Base-by-base conservation (phyloP, 2,888 invertebrate genomes). In the Ceraclea dissimilis region DNA sequence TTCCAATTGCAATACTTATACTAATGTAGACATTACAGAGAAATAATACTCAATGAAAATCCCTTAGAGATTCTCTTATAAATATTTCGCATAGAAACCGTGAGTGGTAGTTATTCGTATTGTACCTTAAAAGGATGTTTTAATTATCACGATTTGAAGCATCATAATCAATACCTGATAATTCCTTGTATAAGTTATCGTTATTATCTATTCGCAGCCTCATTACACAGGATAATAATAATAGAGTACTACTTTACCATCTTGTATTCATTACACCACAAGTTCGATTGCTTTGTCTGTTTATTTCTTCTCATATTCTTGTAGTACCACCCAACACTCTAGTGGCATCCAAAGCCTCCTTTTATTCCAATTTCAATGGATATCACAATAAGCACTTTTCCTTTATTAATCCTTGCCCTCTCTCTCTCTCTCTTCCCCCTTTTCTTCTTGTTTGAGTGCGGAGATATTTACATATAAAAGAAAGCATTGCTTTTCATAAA, bases 331-430 rank as follows among this genome's bases (percentile, higher is more conserved):
- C 13, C 39, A 39, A 16, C 39, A 39, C 39, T 39, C 16, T 13
- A 39, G 39, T 39, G 39, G 39, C 39, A 39, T 39, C 39, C 13
- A 39, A 13, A 39, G 39, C 39, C 47, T n/a, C 16, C 56, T 50
- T 59, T 54, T 56, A 56, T 59, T 54, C 48, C 50, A 51, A 47
- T 49, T 60, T 60, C 57, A 57, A 60, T 57, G 57, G 57, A 49
- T 57, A 60, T 51, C 56, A 60, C 60, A 60, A 60, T 60, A 57
- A 60, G 60, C 57, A 49, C 54, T 60, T 54, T 57, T 48, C 60
- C 57, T 54, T 60, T 60, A 60, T 60, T 60, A 57, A 60, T 60
- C 60, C 57, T 54, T 55, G 59, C 56, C 46, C 59, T 57, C 54
- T 56, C 47, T 56, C 48, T 18, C 49, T 34, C 47, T 6, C 44